These are phyloP conservation scores for Nasua narica DNA, from an alignment of 2,797 vertebrate species.

Conservation along the genomic window DNA sequence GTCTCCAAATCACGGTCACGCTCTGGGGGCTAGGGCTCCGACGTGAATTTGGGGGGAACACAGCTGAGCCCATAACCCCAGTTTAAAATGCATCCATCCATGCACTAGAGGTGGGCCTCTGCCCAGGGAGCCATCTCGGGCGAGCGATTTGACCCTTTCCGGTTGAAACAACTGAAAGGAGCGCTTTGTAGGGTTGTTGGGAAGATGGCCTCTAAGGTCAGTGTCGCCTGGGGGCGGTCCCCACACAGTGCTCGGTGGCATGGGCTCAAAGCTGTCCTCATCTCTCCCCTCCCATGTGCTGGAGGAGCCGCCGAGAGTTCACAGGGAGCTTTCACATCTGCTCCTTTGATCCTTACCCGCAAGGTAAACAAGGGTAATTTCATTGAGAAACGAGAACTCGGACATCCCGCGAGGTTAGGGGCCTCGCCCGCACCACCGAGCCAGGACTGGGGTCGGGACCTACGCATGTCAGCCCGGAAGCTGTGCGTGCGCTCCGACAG, in stretches of 20 bases:
- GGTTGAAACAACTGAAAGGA: background rate
- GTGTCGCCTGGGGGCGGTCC: background rate
- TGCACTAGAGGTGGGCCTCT: background rate
- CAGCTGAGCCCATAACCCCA: background rate
- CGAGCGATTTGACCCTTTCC: background rate
- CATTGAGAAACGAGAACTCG: background rate
- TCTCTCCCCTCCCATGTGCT: background rate
- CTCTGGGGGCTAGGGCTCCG: background rate
- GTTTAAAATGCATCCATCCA: background rate
- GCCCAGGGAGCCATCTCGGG: background rate
- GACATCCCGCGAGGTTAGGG: background rate
- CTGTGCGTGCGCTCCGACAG: background rate
- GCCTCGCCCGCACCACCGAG: background rate
- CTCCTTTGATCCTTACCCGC: background rate
- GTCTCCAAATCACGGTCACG: background rate
- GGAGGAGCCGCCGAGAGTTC: background rate
- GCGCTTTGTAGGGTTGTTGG: background rate
- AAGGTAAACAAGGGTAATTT: background rate
- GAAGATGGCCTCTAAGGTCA: background rate
- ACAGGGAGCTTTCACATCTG: background rate
- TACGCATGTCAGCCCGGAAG: background rate
- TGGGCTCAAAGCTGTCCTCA: background rate
- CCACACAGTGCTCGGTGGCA: rapidly evolving
- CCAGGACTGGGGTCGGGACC: background rate
- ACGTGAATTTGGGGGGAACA: background rate